Evolutionary conservation across 1,140 invertebrate genomes (phyloP).

Genomic region (Polypedilum pembai): DNA sequence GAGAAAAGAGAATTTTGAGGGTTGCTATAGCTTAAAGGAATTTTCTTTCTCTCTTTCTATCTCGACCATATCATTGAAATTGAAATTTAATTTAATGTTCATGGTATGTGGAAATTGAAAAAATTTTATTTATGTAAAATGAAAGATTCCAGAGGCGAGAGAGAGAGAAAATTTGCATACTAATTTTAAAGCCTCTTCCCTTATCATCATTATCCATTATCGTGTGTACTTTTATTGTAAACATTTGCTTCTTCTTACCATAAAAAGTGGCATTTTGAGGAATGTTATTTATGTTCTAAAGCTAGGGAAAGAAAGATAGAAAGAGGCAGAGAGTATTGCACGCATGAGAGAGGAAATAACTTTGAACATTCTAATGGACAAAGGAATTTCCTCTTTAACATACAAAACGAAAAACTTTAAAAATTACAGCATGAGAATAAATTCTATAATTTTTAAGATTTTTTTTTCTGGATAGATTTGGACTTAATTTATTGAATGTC

Average conservation of each 20-base stretch:
- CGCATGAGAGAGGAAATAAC: constrained; percentile 3
- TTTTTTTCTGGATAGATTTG: neutral
- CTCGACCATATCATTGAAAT: neutral
- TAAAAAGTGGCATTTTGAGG: neutral
- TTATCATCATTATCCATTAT: neutral
- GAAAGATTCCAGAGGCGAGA: neutral
- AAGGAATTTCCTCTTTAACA: neutral
- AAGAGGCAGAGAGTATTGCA: neutral
- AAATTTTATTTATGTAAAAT: neutral
- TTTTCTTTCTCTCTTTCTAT: no score
- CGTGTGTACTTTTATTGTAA: neutral
- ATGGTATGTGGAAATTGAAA: constrained; percentile 6
- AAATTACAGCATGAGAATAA: neutral
- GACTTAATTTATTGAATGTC: constrained; percentile 10
- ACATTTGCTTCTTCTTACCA: neutral
- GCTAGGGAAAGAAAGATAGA: neutral
- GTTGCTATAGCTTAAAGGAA: neutral
- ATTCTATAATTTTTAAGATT: neutral
- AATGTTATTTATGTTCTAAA: neutral
- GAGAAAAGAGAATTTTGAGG: no score
- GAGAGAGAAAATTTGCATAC: neutral
- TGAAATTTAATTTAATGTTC: constrained; percentile 10
- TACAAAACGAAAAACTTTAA: neutral
- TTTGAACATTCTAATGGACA: neutral
- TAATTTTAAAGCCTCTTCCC: neutral